Conservation (phyloP, 2,888 invertebrate species). For the Hoplodrina ambigua region DNA sequence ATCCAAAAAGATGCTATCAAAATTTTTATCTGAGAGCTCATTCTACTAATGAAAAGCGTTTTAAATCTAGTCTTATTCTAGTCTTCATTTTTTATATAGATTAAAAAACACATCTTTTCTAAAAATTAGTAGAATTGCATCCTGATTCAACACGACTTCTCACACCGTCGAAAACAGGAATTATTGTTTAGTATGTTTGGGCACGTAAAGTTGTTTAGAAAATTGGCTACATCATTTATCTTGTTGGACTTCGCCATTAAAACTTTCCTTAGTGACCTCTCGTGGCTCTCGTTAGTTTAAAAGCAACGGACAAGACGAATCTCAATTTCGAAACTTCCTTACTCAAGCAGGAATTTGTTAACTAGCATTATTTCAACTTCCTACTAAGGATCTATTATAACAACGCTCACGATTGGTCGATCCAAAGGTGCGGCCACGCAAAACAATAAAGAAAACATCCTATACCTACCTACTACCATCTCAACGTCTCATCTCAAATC, state of each 20-base stretch:
- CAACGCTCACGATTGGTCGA: neutral
- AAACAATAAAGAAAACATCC: neutral
- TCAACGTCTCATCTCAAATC: neutral
- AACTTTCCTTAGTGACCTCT: slow-evolving; percentile 25
- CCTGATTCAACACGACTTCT: too few relatives aligned
- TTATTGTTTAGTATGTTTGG: neutral
- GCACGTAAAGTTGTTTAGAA: neutral
- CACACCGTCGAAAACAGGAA: neutral
- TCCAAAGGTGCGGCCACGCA: neutral
- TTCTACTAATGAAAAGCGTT: too few relatives aligned
- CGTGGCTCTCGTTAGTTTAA: slow-evolving; percentile 21
- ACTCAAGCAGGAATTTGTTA: neutral
- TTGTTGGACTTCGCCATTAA: slow-evolving; percentile 13
- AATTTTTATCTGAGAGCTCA: too few relatives aligned
- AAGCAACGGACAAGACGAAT: slow-evolving; percentile 25
- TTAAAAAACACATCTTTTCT: too few relatives aligned
- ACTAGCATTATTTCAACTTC: neutral
- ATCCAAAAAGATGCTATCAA: neutral
- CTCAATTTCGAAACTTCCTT: slow-evolving; percentile 32
- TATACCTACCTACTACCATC: neutral
- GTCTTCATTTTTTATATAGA: too few relatives aligned
- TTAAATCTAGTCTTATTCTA: too few relatives aligned
- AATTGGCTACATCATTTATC: slow-evolving; percentile 28
- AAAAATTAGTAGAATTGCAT: too few relatives aligned
- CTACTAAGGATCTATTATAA: neutral